phyloP scores from a whole-genome alignment of 2,113 vertebrate species.

The Catagonus wagneri region DNA sequence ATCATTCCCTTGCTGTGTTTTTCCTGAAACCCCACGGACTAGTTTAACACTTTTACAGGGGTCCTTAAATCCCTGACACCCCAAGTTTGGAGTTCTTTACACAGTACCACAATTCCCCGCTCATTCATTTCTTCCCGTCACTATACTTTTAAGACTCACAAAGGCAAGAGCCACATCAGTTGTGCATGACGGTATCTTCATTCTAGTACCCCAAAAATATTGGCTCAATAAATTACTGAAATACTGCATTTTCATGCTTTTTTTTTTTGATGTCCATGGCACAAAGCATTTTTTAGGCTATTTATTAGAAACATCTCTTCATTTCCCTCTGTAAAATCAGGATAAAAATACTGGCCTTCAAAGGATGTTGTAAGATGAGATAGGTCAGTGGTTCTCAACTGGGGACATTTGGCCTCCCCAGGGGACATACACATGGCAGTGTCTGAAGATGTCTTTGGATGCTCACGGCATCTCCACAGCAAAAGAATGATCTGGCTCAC shows the following conservation, averaged over 20 bases:
- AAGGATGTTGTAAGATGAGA: not conserved
- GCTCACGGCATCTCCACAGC: accelerated
- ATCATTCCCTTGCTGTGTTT: accelerated
- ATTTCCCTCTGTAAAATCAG: not conserved
- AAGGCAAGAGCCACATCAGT: not conserved
- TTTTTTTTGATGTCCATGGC: not conserved
- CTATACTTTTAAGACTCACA: not conserved
- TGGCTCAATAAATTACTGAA: not conserved
- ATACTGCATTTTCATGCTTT: not conserved
- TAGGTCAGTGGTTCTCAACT: not conserved
- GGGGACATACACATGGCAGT: not conserved
- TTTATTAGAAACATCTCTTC: not conserved
- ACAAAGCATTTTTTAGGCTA: not conserved
- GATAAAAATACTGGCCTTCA: not conserved
- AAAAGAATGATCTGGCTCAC: not conserved
- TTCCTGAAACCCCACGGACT: not conserved
- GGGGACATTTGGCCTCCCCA: not conserved
- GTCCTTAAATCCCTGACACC: accelerated
- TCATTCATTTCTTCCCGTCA: not conserved
- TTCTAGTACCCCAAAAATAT: not conserved
- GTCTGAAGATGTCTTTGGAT: not conserved
- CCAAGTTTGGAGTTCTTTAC: not conserved
- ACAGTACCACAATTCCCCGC: accelerated
- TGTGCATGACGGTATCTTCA: not conserved
- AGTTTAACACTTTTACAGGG: not conserved